phyloP scores from a whole-genome alignment of 2,888 invertebrate species.

The Rhodophaea formosa region DNA sequence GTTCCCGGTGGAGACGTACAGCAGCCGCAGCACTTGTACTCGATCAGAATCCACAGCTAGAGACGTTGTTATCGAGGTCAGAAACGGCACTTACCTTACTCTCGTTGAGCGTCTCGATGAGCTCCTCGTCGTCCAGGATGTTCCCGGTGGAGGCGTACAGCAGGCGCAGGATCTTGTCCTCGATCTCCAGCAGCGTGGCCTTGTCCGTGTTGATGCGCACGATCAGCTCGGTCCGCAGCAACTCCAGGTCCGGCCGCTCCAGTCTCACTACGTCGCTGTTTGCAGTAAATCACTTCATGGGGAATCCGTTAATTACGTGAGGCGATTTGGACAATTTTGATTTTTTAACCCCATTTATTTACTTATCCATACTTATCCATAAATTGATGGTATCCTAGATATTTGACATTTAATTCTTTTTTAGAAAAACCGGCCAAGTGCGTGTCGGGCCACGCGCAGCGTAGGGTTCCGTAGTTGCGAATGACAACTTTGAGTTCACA shows the following conservation, averaged over 20 bases:
- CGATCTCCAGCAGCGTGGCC: slow-evolving; percentile 90
- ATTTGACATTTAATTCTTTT: too few relatives aligned
- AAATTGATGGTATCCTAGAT: too few relatives aligned
- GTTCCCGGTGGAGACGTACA: slow-evolving; percentile 92
- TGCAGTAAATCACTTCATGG: not conserved
- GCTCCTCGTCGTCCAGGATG: slow-evolving; percentile 95
- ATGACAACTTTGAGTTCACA: too few relatives aligned
- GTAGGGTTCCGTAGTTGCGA: too few relatives aligned
- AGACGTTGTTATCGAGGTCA: too few relatives aligned
- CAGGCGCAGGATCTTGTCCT: slow-evolving; percentile 93
- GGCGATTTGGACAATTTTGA: too few relatives aligned
- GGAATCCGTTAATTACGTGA: too few relatives aligned
- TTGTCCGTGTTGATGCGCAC: slow-evolving; percentile 92
- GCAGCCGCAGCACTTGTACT: slow-evolving; percentile 66
- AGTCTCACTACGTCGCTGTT: slow-evolving; percentile 91
- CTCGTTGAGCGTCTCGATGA: slow-evolving; percentile 94
- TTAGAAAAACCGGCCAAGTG: too few relatives aligned
- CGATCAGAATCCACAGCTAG: too few relatives aligned
- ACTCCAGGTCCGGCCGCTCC: slow-evolving; percentile 93
- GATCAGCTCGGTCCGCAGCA: slow-evolving; percentile 90
- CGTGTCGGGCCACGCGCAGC: too few relatives aligned
- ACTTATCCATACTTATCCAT: too few relatives aligned
- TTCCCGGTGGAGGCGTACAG: slow-evolving; percentile 92
- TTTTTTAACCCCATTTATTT: too few relatives aligned
- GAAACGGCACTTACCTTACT: slow-evolving; percentile 83